Conservation (phyloP, 2,888 invertebrate genomes). For the Leptura quadrifasciata region DNA sequence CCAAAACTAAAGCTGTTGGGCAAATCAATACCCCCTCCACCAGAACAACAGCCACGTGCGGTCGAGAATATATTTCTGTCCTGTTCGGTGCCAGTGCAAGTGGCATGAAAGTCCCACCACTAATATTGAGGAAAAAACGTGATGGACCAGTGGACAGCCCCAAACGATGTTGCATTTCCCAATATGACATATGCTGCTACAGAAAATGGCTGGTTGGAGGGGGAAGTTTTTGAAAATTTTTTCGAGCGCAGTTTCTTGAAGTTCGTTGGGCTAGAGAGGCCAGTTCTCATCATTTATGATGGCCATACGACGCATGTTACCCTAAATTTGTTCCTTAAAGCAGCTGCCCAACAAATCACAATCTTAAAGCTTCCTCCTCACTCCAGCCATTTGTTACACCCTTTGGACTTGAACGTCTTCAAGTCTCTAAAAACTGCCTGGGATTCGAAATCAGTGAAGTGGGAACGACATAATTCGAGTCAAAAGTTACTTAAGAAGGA, state of each 20-base stretch:
- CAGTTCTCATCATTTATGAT: slow-evolving; percentile 22
- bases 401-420: neutral
- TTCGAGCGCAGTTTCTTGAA: slow-evolving; percentile 54
- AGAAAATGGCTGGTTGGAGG: slow-evolving; percentile 64
- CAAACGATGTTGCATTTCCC: slow-evolving; percentile 56
- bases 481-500: neutral
- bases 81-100: slow-evolving; percentile 42
- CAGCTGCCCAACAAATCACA: neutral
- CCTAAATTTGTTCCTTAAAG: neutral
- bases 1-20: slow-evolving; percentile 10
- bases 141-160: slow-evolving; percentile 67
- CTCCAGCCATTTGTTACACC: neutral
- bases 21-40: neutral
- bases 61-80: neutral
- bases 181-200: slow-evolving; percentile 64
- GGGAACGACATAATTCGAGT: neutral
- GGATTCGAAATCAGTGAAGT: neutral
- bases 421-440: neutral
- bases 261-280: slow-evolving; percentile 52
- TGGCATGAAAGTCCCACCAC: slow-evolving; percentile 65
- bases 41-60: neutral
- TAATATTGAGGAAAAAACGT: slow-evolving; percentile 67
- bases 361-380: slow-evolving; percentile 1
- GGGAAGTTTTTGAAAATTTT: slow-evolving; percentile 61
- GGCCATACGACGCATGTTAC: neutral